Conservation (phyloP, 2,113 vertebrate species). For the Sorex araneus region DNA sequence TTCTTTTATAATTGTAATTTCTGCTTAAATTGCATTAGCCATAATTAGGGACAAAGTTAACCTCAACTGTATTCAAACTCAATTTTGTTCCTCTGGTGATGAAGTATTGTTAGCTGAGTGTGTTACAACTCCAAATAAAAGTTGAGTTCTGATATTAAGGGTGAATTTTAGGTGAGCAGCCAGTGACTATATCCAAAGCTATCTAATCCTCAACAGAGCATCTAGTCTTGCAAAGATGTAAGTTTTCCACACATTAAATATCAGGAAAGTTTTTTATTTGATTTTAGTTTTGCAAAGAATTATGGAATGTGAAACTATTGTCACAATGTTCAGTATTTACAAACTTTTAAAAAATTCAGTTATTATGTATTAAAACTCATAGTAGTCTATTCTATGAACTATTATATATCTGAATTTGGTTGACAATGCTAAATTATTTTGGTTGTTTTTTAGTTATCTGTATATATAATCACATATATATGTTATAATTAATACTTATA, state of each 20-base stretch:
- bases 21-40: neutral
- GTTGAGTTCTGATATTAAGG: neutral
- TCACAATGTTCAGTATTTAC: neutral
- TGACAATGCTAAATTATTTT: slow-evolving; percentile 39
- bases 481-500: slow-evolving; percentile 27
- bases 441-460: neutral
- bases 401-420: neutral
- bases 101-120: neutral
- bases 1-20: neutral
- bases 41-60: neutral
- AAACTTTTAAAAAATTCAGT: slow-evolving; percentile 27
- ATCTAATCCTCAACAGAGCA: neutral
- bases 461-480: neutral
- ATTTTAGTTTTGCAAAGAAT: neutral
- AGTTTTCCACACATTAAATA: slow-evolving; percentile 33
- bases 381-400: neutral
- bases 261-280: slow-evolving; percentile 27
- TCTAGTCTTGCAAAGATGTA: neutral
- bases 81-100: neutral
- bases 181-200: neutral
- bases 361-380: slow-evolving; percentile 40
- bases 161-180: neutral
- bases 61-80: neutral
- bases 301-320: neutral
- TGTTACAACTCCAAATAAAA: slow-evolving; percentile 9